Evolutionary conservation across 1,140 invertebrate genomes (phyloP).

Genomic region (Aleiodes sp.): DNA sequence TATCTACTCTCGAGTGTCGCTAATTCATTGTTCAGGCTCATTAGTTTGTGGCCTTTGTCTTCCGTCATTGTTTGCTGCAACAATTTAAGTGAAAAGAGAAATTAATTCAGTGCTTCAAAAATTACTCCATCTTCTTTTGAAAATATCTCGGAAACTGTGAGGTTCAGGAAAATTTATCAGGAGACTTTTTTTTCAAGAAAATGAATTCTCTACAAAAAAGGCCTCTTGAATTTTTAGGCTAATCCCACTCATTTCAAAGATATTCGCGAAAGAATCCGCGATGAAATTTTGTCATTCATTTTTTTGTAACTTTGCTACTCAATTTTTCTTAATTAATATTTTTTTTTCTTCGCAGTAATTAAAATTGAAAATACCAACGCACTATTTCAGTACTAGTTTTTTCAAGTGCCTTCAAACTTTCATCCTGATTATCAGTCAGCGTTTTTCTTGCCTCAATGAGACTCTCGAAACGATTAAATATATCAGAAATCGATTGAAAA

Average conservation of each 20-base stretch:
- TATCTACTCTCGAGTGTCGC: constrained; percentile 51
- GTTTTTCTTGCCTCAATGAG: constrained; percentile 54
- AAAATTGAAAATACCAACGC: constrained; percentile 24
- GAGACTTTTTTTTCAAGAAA: too few relatives aligned
- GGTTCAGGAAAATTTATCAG: too few relatives aligned
- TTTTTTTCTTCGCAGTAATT: not conserved
- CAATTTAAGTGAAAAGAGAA: constrained; percentile 4
- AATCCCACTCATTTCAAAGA: too few relatives aligned
- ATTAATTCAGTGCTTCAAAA: too few relatives aligned
- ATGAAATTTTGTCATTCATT: too few relatives aligned
- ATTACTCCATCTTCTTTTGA: too few relatives aligned
- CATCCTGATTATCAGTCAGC: constrained; percentile 50
- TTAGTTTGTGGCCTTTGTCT: constrained; percentile 50
- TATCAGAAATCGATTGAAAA: constrained; percentile 68
- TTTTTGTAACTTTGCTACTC: not conserved
- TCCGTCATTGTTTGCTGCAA: constrained; percentile 55
- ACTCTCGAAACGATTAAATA: constrained; percentile 70
- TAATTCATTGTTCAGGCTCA: constrained; percentile 56
- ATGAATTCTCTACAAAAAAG: too few relatives aligned
- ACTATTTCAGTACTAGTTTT: constrained; percentile 51
- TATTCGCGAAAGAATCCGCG: too few relatives aligned
- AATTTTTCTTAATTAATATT: not conserved
- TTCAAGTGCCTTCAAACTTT: constrained; percentile 51
- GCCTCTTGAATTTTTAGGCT: too few relatives aligned
- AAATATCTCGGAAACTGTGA: too few relatives aligned